These are phyloP conservation scores for Panopea generosa DNA, from an alignment of 2,888 invertebrate genomes.

Conservation along the genomic window DNA sequence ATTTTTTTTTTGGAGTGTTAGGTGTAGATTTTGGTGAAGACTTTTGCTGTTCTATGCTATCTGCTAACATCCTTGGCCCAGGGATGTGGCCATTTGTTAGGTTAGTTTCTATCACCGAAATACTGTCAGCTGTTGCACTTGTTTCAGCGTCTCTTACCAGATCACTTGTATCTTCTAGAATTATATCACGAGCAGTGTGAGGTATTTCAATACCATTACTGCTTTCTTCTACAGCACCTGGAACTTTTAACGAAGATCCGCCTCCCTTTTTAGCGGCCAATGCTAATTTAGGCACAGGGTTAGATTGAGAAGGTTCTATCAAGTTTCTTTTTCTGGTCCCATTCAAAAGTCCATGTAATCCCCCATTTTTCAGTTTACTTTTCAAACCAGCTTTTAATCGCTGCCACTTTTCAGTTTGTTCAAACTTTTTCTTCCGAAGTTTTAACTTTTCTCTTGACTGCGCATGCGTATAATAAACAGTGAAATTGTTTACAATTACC, in stretches of 20 bases:
- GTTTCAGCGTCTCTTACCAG: not conserved
- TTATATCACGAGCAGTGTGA: slow-evolving; percentile 34
- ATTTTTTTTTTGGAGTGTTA: too few species aligned
- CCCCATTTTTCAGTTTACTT: slow-evolving; percentile 56
- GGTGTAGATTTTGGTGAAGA: too few species aligned
- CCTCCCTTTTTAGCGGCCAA: slow-evolving; percentile 22
- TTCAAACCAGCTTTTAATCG: slow-evolving; percentile 56
- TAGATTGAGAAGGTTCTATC: slow-evolving; percentile 16
- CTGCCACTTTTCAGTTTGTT: slow-evolving; percentile 67
- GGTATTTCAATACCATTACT: slow-evolving; percentile 7
- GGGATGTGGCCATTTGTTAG: not conserved
- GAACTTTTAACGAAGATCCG: not conserved
- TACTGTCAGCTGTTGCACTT: slow-evolving; percentile 7
- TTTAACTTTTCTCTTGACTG: slow-evolving; percentile 71
- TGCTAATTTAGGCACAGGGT: slow-evolving; percentile 11
- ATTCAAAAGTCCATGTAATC: slow-evolving; percentile 46
- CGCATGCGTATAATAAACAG: slow-evolving; percentile 72
- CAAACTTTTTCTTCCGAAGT: slow-evolving; percentile 63
- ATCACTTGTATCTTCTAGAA: slow-evolving; percentile 28
- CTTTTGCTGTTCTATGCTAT: too few species aligned
- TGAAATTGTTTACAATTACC: slow-evolving; percentile 75
- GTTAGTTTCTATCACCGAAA: slow-evolving; percentile 28
- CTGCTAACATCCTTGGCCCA: too few species aligned
- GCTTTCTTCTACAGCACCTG: not conserved
- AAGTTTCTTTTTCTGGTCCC: slow-evolving; percentile 41